Conservation (phyloP, 2,113 vertebrate genomes). For the Sus scrofa region DNA sequence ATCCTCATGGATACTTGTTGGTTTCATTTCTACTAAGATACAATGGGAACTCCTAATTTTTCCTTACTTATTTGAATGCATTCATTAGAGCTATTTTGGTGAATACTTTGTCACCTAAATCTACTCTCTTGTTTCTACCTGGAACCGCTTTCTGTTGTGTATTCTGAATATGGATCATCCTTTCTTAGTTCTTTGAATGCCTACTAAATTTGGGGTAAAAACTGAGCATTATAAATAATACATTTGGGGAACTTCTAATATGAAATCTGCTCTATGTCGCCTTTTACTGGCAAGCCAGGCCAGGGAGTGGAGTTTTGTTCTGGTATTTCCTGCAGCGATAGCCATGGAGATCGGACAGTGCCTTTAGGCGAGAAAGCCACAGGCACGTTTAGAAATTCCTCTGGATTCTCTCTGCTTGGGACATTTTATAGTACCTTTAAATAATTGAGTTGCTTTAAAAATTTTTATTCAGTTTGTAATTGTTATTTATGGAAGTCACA, state of each 20-base stretch:
- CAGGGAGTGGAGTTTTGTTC: not conserved
- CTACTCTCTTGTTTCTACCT: not conserved
- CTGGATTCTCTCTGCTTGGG: not conserved
- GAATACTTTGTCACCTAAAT: not conserved
- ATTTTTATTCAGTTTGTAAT: not conserved
- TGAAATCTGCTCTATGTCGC: not conserved
- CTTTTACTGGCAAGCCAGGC: not conserved
- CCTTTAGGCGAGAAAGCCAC: not conserved
- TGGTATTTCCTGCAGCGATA: not conserved
- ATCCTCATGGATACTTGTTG: too few relatives aligned
- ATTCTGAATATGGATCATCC: not conserved
- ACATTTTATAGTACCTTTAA: not conserved
- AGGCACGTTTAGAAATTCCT: not conserved
- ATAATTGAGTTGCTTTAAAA: not conserved
- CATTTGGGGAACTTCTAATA: not conserved
- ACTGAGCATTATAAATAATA: not conserved
- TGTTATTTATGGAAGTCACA: not conserved
- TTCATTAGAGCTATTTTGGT: not conserved
- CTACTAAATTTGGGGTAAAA: not conserved
- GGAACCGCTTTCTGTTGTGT: not conserved
- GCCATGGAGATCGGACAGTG: not conserved
- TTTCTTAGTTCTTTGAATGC: not conserved
- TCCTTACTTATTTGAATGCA: not conserved
- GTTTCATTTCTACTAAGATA: too few relatives aligned
- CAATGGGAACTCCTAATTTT: not conserved